Conservation (phyloP, 2,113 vertebrate species). For the Corythaeola cristata region DNA sequence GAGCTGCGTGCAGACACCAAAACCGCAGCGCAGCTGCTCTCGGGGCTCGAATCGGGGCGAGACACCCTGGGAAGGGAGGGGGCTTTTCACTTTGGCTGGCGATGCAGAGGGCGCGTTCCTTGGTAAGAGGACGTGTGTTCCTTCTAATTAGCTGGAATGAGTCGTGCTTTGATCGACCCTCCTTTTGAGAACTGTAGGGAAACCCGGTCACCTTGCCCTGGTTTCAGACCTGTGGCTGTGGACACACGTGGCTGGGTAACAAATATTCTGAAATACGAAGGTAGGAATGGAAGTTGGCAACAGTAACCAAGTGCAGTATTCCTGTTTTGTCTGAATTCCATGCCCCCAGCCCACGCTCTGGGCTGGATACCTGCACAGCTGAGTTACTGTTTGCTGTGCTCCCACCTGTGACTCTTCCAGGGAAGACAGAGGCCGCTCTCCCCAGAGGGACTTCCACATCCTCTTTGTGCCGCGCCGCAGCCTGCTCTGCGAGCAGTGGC, state of each 20-base stretch:
- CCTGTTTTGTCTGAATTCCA: rapidly evolving
- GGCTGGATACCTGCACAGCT: background rate
- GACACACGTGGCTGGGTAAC: rapidly evolving
- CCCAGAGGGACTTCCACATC: slow-evolving; percentile 90
- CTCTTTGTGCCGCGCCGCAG: slow-evolving; percentile 95
- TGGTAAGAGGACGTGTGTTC: rapidly evolving
- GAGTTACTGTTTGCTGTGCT: background rate
- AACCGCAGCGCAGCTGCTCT: rapidly evolving
- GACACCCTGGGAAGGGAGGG: no score
- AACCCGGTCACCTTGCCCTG: background rate
- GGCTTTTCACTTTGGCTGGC: rapidly evolving
- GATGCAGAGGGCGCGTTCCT: rapidly evolving
- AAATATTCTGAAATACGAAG: no score
- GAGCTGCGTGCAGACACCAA: rapidly evolving
- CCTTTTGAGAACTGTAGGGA: background rate
- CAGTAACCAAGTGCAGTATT: rapidly evolving
- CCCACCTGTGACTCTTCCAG: slow-evolving; percentile 61
- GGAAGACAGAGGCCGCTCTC: slow-evolving; percentile 86
- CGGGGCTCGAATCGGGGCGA: rapidly evolving
- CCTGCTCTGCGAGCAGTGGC: slow-evolving; percentile 91
- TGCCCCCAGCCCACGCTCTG: background rate
- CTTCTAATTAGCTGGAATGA: background rate
- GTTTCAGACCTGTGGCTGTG: background rate
- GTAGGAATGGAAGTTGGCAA: rapidly evolving
- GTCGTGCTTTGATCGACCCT: rapidly evolving